These are phyloP conservation scores for Malurus alboscapulatus DNA, from an alignment of 2,113 vertebrate genomes.

Conservation along the genomic window DNA sequence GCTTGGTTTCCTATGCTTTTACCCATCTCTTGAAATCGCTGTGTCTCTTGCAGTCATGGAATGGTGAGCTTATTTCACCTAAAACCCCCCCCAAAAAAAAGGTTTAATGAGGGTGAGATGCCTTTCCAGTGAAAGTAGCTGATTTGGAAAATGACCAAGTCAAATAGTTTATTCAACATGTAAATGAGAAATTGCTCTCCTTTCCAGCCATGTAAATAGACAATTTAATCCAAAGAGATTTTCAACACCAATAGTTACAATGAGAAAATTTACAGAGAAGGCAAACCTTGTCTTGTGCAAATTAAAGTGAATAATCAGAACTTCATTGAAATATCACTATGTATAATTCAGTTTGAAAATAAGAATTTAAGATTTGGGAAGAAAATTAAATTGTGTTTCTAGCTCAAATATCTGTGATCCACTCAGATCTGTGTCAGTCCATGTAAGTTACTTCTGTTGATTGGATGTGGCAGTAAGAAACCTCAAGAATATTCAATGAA, in stretches of 20 bases:
- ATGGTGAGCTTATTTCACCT: background rate
- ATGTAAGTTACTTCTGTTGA: background rate
- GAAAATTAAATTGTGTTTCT: background rate
- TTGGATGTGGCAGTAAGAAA: background rate
- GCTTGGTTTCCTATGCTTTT: background rate
- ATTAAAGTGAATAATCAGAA: slow-evolving; percentile 6
- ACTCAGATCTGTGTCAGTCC: background rate
- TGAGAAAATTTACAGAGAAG: background rate
- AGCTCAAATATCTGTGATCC: background rate
- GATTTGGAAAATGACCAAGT: background rate
- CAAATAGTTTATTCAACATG: background rate
- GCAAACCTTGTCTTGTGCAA: background rate
- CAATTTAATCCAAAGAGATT: slow-evolving; percentile 19
- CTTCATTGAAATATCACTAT: background rate
- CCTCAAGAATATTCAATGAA: background rate
- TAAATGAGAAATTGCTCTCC: background rate
- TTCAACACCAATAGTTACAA: background rate
- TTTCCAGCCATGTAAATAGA: background rate
- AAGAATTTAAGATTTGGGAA: background rate
- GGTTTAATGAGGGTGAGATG: background rate
- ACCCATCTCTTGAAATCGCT: background rate
- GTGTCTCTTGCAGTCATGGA: background rate
- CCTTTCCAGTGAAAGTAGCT: background rate
- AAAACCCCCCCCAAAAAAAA: background rate
- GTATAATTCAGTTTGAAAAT: background rate